Percentiles rank a stretch among this genome's conserved stretches.
Evolutionary conservation across 1,140 invertebrate genomes (phyloP).

Genomic region (Trigoniulus corallinus): DNA sequence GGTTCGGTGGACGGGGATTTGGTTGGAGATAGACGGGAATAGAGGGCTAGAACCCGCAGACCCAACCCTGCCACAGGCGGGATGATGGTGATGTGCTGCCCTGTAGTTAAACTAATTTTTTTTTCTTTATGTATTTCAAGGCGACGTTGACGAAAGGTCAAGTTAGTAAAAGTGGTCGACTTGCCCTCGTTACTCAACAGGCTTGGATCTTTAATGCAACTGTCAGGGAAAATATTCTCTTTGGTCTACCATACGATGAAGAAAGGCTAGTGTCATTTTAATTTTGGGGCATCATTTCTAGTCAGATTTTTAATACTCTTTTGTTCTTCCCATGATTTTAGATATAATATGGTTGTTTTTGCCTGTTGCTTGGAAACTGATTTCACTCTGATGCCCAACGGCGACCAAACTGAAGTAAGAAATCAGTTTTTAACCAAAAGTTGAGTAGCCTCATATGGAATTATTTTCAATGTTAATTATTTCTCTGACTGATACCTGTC

Average conservation of each 20-base stretch:
- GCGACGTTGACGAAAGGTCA: conserved; percentile 17
- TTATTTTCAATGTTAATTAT: not conserved
- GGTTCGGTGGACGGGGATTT: too few relatives aligned
- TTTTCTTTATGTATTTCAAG: conserved; percentile 2
- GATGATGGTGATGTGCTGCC: too few relatives aligned
- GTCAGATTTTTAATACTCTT: conserved; percentile 15
- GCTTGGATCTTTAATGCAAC: conserved; percentile 41
- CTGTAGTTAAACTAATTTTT: not conserved
- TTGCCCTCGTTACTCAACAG: conserved; percentile 38
- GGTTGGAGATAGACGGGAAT: too few relatives aligned
- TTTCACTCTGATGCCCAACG: conserved; percentile 42
- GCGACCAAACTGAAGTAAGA: conserved; percentile 42
- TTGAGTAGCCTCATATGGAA: not conserved
- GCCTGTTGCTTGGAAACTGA: conserved; percentile 43
- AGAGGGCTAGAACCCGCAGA: too few relatives aligned
- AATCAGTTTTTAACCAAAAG: conserved; percentile 33
- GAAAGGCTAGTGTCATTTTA: conserved; percentile 14
- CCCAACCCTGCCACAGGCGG: too few relatives aligned
- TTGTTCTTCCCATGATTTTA: conserved; percentile 7
- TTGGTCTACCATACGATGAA: conserved; percentile 34
- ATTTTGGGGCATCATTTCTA: not conserved
- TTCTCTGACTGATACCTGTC: not conserved
- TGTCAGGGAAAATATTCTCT: conserved; percentile 42
- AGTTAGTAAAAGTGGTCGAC: conserved; percentile 19
- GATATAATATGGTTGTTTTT: conserved; percentile 32